These are phyloP conservation scores for Hiodon alosoides DNA, from an alignment of 2,113 vertebrate genomes.

Conservation along the genomic window DNA sequence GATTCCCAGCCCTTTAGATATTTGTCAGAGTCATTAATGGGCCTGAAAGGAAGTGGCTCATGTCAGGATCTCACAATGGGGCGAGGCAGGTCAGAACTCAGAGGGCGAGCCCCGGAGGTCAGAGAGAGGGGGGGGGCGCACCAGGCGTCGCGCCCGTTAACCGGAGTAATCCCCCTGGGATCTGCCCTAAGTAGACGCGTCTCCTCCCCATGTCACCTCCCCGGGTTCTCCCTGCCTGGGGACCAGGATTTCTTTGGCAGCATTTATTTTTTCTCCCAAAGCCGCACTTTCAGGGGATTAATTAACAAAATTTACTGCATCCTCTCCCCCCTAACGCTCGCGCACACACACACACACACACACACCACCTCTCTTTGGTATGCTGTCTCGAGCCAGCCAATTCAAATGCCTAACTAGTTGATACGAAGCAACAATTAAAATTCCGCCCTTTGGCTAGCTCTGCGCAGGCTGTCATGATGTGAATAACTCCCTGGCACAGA, in stretches of 20 bases:
- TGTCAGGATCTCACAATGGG: constrained; percentile 31
- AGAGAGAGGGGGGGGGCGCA: neutral
- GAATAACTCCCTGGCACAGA: constrained; percentile 39
- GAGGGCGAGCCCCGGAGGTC: constrained; percentile 15
- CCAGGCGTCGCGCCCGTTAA: neutral
- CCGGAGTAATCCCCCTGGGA: constrained; percentile 63
- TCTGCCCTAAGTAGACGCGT: neutral
- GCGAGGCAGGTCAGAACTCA: constrained; percentile 23
- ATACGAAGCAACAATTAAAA: constrained; percentile 62
- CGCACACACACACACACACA: constrained; percentile 22
- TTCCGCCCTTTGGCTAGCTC: constrained; percentile 46
- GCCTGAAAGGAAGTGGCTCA: constrained; percentile 36
- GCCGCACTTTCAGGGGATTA: constrained; percentile 44
- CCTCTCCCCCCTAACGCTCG: constrained; percentile 15
- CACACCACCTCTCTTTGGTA: constrained; percentile 24
- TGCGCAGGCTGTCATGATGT: constrained; percentile 41
- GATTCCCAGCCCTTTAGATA: constrained; percentile 13
- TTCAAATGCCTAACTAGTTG: constrained; percentile 40
- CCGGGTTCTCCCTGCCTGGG: constrained; percentile 48
- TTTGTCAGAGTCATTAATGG: neutral
- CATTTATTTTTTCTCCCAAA: constrained; percentile 23
- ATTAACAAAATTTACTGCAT: constrained; percentile 49
- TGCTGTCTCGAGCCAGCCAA: constrained; percentile 30
- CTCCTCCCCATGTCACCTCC: constrained; percentile 48
- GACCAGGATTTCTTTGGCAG: constrained; percentile 41